phyloP scores from a whole-genome alignment of 1,140 invertebrate species.

The Sycophila sp. region DNA sequence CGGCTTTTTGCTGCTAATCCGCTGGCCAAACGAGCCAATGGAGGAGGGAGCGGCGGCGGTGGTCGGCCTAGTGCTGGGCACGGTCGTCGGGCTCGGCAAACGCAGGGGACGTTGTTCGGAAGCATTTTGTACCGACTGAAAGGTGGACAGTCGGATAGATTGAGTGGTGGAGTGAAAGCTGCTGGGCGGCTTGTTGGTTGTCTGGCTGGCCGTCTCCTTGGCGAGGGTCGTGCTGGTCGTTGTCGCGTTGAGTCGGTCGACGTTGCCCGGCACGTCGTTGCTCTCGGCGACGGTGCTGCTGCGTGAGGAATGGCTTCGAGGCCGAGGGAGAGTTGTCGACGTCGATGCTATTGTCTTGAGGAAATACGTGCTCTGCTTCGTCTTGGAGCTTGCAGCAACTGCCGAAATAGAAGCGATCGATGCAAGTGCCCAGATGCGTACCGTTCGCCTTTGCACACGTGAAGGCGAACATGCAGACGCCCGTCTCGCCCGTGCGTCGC shows the following conservation, averaged over 20 bases:
- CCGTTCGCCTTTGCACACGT: conserved; percentile 92
- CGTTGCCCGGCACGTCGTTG: conserved; percentile 61
- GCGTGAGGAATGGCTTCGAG: conserved; percentile 49
- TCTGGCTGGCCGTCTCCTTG: background rate
- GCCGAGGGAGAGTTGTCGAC: conserved; percentile 52
- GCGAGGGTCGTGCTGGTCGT: background rate
- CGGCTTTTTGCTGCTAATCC: conserved; percentile 28
- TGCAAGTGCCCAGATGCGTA: conserved; percentile 89
- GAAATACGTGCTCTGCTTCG: conserved; percentile 60
- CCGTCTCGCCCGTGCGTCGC: conserved; percentile 79
- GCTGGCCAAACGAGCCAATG: no score
- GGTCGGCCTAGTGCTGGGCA: background rate
- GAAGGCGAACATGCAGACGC: conserved; percentile 94
- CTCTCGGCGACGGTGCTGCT: conserved; percentile 53
- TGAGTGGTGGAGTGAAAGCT: conserved; percentile 50
- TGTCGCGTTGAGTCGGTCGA: conserved; percentile 53
- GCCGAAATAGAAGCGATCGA: conserved; percentile 91
- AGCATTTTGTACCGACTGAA: conserved; percentile 56
- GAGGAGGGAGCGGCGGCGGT: no score
- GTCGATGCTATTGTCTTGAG: conserved; percentile 64
- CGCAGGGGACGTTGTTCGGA: conserved; percentile 34
- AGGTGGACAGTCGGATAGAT: conserved; percentile 55
- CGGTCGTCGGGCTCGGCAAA: background rate
- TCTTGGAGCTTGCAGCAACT: conserved; percentile 86
- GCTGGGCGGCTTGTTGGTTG: conserved; percentile 46